Base-by-base conservation (phyloP, 2,113 vertebrate species). In the Pelodiscus sinensis region DNA sequence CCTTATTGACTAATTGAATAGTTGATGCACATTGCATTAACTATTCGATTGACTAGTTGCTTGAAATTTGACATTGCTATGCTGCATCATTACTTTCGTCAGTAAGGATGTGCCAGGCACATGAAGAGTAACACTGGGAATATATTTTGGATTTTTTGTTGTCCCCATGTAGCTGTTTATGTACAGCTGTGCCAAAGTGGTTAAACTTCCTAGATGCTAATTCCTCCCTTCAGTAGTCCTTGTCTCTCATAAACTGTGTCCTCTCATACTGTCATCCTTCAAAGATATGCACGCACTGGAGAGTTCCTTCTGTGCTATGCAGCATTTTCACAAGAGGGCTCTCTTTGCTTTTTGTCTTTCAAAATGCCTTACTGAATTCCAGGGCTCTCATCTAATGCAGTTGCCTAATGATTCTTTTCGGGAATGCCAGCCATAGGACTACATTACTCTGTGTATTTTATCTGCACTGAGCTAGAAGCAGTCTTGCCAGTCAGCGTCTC, bases 151-250 rank as follows among this genome's bases (percentile, higher is more conserved):
- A 31, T 24, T 92, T 73, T 80, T 2, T 4, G 79, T 92, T 81
- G 24, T 35, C 83, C 52, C 24, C 38, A 35, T 86, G 24, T 38
- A 58, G 91, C 90, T 65, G 14, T 10, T 25, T 4, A 88, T 54
- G 65, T 95, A 90, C 25, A 57, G 81, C 21, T 35, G 19, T 38
- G 18, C 19, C 22, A 87, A 88, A 75, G 25, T 60, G 12, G 15
- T 91, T 65, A 50, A 8, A 21, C 88, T 91, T 92, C 68, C 65
- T 65, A 78, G 68, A 10, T 68, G 44, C 56, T 82, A 15, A 55
- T 68, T 81, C 89, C 92, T 90, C 84, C 4, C 80, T 19, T 85
- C 81, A 38, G 79, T 89, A 8, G 54, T 73, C n/a, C n/a, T 54
- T 77, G 54, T 56, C 79, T 57, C 57, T 55, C 65, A 82, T n/a